Base-by-base conservation (phyloP, 2,888 invertebrate genomes). In the Uropetala carovei region DNA sequence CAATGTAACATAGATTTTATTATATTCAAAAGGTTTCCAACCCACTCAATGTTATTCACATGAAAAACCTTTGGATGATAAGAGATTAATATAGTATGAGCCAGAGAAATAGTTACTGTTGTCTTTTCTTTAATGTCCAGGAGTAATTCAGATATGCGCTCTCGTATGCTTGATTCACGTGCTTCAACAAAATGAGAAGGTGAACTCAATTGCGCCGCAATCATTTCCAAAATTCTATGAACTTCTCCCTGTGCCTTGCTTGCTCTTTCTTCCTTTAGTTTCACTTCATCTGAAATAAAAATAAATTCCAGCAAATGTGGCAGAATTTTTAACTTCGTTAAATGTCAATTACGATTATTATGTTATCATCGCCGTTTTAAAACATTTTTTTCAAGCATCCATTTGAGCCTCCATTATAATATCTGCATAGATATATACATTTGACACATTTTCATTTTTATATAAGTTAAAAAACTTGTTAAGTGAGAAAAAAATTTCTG, bases 81-180 rank as follows among this genome's bases (percentile, higher is more conserved):
- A 43, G 43, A 43, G 1, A 43, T 43, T 43, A 43, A 43, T 43
- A 5, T 43, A 43, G 1, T 43, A 43, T 43, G 43, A 43, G 43
- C 16, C 18, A 75, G 11, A 75, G 10, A 27, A 56, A 91, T 22
- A 56, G 96, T 95, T 96, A 98, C 98, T 95, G 97, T 96, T 94
- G 96, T 95, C 95, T 97, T 97, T 93, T 97, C 97, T 94, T 98
- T 97, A 94, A 97, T 97, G 93, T 98, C 98, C 92, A 96, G 96
- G 58, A 98, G 95, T 84, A 98, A 96, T 95, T 98, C 98, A 27
- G 97, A 96, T 92, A 98, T 96, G 93, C 97, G 96, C 93, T 98
- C 98, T 94, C 98, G 98, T 93, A 98, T 97, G 60, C 97, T 96
- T 91, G 96, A 96, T 94, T 98, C 98, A 92, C 97, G 96, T 0